Evolutionary conservation across 2,888 invertebrate genomes (phyloP).

Genomic region (Cephus spinipes): DNA sequence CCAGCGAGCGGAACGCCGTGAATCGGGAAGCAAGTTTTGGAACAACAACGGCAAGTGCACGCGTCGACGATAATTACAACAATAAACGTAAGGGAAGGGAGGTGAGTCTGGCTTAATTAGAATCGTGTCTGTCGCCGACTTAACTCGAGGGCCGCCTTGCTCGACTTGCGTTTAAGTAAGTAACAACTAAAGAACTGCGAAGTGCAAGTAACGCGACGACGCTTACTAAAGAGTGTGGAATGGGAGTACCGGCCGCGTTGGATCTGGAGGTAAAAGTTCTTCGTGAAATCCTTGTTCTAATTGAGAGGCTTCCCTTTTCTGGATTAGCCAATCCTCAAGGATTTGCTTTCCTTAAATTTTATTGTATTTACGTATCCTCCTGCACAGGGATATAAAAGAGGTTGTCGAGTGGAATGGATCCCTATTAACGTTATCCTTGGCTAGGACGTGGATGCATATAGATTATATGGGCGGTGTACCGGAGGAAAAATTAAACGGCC

Average conservation of each 20-base stretch:
- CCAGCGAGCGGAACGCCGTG: constrained; percentile 18
- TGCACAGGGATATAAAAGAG: neutral
- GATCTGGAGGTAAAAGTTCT: neutral
- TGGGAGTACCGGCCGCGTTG: neutral
- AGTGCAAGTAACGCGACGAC: constrained; percentile 3
- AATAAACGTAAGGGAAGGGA: constrained; percentile 47
- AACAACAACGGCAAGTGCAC: constrained; percentile 28
- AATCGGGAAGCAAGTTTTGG: constrained; percentile 39
- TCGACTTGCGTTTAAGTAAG: constrained; percentile 24
- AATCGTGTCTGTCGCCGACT: constrained; percentile 52
- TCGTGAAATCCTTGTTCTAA: neutral
- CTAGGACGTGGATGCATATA: neutral
- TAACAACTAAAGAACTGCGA: constrained; percentile 4
- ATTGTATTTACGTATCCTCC: neutral
- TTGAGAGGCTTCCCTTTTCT: neutral
- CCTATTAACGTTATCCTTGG: neutral
- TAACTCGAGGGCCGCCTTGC: constrained; percentile 33
- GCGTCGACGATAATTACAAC: constrained; percentile 56
- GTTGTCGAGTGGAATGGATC: neutral
- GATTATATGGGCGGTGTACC: neutral
- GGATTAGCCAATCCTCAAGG: neutral
- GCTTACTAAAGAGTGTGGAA: neutral
- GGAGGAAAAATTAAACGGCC: neutral
- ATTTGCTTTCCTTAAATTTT: neutral
- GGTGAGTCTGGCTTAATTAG: constrained; percentile 48